Conservation (phyloP, 2,797 vertebrate genomes). For the Xiphophorus birchmanni region DNA sequence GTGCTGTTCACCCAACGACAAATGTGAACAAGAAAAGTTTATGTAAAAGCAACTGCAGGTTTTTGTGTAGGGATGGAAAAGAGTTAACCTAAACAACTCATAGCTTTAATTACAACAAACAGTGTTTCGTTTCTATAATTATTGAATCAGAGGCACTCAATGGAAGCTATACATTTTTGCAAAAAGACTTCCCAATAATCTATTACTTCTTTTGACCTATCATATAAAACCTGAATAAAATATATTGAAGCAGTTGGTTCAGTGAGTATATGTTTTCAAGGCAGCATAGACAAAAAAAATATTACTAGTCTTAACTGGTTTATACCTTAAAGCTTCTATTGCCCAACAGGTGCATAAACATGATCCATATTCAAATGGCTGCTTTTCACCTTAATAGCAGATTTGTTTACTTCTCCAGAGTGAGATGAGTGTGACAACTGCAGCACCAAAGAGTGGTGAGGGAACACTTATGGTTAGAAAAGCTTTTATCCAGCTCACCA, state of each 20-base stretch:
- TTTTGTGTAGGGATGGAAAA: conserved; percentile 5
- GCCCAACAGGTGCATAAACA: conserved; percentile 14
- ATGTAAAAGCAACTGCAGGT: conserved; percentile 28
- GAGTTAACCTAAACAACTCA: neutral
- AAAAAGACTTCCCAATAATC: neutral
- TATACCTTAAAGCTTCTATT: neutral
- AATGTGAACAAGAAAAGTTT: conserved; percentile 33
- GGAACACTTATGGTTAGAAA: conserved; percentile 29
- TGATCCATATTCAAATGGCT: conserved; percentile 17
- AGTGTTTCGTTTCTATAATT: neutral
- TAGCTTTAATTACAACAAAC: neutral
- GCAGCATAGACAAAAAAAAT: conserved; percentile 4
- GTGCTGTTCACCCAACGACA: conserved; percentile 41
- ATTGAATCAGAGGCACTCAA: neutral
- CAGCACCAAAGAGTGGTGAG: conserved; percentile 7
- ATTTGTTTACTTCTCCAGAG: conserved; percentile 18
- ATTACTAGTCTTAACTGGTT: conserved; percentile 13
- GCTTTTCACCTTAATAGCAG: conserved; percentile 15
- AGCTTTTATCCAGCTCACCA: conserved; percentile 32
- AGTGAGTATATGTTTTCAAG: neutral
- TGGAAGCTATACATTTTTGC: neutral
- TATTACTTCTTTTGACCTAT: neutral
- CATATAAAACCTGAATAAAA: neutral
- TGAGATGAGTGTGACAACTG: conserved; percentile 19
- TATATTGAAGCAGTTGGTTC: neutral